Conservation (phyloP, 2,888 invertebrate species). For the Conchocele bisecta region DNA sequence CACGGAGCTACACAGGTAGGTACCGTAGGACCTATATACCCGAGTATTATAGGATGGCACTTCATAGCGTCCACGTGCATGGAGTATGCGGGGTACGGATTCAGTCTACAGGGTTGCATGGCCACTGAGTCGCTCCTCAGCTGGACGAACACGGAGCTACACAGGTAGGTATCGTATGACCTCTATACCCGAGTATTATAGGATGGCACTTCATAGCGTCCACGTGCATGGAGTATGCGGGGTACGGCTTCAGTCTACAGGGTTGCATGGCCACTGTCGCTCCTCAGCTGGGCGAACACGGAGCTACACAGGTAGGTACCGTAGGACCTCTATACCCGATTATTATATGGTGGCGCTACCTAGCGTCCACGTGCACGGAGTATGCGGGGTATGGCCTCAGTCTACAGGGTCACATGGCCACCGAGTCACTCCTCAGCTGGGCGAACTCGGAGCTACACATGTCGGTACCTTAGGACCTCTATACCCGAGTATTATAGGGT, state of each 20-base stretch:
- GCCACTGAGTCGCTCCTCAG: conserved; percentile 69
- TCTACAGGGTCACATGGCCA: conserved; percentile 27
- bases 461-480: too few species aligned
- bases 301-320: conserved; percentile 69
- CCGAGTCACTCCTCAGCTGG: conserved; percentile 71
- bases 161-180: conserved; percentile 67
- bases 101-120: conserved; percentile 47
- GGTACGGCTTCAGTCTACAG: conserved; percentile 64
- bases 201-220: conserved; percentile 71
- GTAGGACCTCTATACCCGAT: too few species aligned
- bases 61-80: too few species aligned
- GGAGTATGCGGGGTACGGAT: conserved; percentile 61
- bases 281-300: conserved; percentile 70
- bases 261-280: conserved; percentile 53
- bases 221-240: conserved; percentile 69
- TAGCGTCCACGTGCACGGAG: conserved; percentile 70
- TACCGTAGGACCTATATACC: too few species aligned
- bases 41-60: too few species aligned
- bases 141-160: conserved; percentile 76
- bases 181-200: too few species aligned
- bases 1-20: conserved; percentile 71
- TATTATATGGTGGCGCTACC: too few species aligned
- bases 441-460: conserved; percentile 71
- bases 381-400: conserved; percentile 70
- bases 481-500: too few species aligned